These are phyloP conservation scores for Altica lythri DNA, from an alignment of 2,888 invertebrate species.

Conservation along the genomic window DNA sequence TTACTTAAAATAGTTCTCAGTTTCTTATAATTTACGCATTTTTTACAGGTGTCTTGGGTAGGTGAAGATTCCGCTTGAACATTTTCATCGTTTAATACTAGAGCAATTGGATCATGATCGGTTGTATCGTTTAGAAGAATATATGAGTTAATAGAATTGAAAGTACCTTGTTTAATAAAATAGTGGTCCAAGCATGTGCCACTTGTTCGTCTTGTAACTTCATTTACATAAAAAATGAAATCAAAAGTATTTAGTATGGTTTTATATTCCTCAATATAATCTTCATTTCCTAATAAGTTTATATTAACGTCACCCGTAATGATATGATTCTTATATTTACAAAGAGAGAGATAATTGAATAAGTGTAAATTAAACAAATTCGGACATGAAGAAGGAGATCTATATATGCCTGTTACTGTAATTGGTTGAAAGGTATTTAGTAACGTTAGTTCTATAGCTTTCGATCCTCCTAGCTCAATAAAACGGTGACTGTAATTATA, in stretches of 20 bases:
- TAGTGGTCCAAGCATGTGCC: too few relatives aligned
- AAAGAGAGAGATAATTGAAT: neutral
- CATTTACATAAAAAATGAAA: neutral
- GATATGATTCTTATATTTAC: neutral
- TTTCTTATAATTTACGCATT: too few relatives aligned
- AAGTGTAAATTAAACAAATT: neutral
- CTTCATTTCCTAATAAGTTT: neutral
- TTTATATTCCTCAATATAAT: neutral
- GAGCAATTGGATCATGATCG: too few relatives aligned
- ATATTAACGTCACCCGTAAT: neutral
- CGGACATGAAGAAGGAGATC: neutral
- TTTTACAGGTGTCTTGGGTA: too few relatives aligned
- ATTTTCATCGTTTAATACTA: neutral
- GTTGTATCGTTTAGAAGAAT: neutral
- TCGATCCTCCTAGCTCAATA: neutral
- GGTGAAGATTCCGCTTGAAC: neutral
- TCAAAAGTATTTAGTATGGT: neutral
- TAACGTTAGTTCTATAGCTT: neutral
- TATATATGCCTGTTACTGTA: neutral
- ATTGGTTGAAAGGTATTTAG: neutral
- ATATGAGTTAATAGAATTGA: neutral
- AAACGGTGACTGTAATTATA: neutral
- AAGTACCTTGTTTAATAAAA: too few relatives aligned
- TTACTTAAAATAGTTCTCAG: too few relatives aligned
- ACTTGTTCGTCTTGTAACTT: neutral